Conservation (phyloP, 2,888 invertebrate species). For the Pollenia angustigena region DNA sequence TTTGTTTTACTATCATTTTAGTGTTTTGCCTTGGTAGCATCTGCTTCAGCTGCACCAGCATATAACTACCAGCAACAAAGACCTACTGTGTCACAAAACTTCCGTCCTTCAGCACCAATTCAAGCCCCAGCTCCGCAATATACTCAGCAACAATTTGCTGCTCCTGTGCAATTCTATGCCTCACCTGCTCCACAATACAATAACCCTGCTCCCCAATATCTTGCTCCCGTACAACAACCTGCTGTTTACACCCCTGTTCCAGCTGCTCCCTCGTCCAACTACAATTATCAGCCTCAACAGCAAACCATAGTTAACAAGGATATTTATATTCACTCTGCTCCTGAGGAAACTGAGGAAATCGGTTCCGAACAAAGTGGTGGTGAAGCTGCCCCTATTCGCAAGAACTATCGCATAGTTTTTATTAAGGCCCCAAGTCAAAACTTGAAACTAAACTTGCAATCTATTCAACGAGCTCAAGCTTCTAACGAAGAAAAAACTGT, state of each 20-base stretch:
- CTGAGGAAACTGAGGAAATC: constrained; percentile 81
- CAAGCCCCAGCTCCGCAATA: constrained; percentile 52
- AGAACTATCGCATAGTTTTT: constrained; percentile 83
- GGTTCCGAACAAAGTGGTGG: constrained; percentile 67
- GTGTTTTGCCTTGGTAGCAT: constrained; percentile 75
- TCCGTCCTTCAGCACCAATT: constrained; percentile 28
- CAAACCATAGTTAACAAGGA: constrained; percentile 81
- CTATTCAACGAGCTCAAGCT: constrained; percentile 79
- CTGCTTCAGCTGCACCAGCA: constrained; percentile 77
- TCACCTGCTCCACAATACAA: constrained; percentile 44
- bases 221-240: constrained; percentile 18
- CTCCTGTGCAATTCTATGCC: constrained; percentile 54
- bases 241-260: constrained; percentile 2
- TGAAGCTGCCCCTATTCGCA: constrained; percentile 80
- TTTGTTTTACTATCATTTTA: constrained; percentile 55
- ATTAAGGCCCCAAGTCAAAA: constrained; percentile 84
- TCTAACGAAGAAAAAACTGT: constrained; percentile 83
- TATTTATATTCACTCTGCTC: constrained; percentile 82
- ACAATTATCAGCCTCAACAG: constrained; percentile 62
- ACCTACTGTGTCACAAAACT: constrained; percentile 7
- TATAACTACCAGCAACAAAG: constrained; percentile 78
- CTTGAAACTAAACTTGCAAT: constrained; percentile 83
- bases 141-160: constrained; percentile 47
- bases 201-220: constrained; percentile 14
- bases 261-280: constrained; percentile 26